phyloP scores from a whole-genome alignment of 2,888 invertebrate genomes.

The Lathronympha strigana region DNA sequence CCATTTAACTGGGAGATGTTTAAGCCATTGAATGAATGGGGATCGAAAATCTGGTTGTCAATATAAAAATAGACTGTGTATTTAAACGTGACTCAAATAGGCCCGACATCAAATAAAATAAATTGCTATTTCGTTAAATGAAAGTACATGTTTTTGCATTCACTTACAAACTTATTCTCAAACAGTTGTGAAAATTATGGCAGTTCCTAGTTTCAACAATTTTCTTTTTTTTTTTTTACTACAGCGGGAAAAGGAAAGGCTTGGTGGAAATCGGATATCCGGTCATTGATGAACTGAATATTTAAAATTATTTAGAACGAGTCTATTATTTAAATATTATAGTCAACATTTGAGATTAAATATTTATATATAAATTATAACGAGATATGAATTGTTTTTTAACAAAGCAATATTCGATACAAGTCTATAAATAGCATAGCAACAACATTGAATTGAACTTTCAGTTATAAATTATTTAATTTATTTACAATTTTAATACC shows the following conservation, averaged over 20 bases:
- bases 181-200: neutral
- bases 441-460: conserved; percentile 33
- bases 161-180: neutral
- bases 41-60: too few species aligned
- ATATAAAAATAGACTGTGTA: too few species aligned
- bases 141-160: neutral
- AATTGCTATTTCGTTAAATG: too few species aligned
- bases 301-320: neutral
- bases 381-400: neutral
- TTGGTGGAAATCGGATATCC: conserved; percentile 35
- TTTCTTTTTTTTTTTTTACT: neutral
- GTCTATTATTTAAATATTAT: neutral
- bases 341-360: neutral
- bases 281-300: conserved; percentile 20
- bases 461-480: conserved; percentile 16
- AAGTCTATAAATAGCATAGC: conserved; percentile 34
- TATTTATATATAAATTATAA: neutral
- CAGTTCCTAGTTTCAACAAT: neutral
- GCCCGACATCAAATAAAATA: too few species aligned
- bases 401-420: neutral
- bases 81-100: conserved; percentile 9
- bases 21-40: neutral
- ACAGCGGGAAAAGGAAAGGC: conserved; percentile 39
- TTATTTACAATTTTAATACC: neutral
- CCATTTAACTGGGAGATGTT: conserved; percentile 14